A percentile compares a stretch with the other conserved stretches of the same genome.
These are phyloP conservation scores for Eulacestoma nigropectus DNA, from an alignment of 2,113 vertebrate species.

Conservation along the genomic window DNA sequence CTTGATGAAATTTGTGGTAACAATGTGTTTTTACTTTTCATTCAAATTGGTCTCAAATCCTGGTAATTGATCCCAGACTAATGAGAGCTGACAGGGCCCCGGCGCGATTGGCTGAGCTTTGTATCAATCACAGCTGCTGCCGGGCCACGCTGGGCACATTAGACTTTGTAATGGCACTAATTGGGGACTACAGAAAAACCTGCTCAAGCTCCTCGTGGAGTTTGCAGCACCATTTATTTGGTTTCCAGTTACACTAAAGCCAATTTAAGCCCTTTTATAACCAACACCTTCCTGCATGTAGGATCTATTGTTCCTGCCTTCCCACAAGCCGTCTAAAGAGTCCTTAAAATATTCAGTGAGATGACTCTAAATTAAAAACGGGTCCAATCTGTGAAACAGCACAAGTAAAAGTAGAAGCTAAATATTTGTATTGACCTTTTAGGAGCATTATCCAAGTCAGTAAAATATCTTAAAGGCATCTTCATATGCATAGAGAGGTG, in stretches of 20 bases:
- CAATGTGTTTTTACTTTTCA: constrained; percentile 69
- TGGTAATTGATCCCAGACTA: constrained; percentile 57
- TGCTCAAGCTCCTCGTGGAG: constrained; percentile 9
- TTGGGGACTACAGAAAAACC: constrained; percentile 27
- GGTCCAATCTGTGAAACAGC: neutral
- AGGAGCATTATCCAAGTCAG: neutral
- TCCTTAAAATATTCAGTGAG: constrained; percentile 40
- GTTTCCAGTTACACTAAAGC: constrained; percentile 57
- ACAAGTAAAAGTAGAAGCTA: neutral
- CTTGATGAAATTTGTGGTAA: constrained; percentile 73
- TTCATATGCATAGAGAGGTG: neutral
- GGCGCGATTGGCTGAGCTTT: constrained; percentile 47
- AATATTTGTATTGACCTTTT: constrained; percentile 44
- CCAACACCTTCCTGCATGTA: constrained; percentile 40
- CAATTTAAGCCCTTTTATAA: constrained; percentile 62
- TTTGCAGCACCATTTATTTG: constrained; percentile 48
- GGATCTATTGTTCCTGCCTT: constrained; percentile 42
- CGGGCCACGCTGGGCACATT: neutral
- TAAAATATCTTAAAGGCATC: constrained; percentile 20
- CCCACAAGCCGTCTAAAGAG: neutral
- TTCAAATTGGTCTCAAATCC: constrained; percentile 43
- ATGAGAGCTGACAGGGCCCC: constrained; percentile 58
- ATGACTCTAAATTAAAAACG: constrained; percentile 31
- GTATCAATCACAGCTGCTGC: constrained; percentile 59
- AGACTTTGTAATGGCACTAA: constrained; percentile 55